These are phyloP conservation scores for Drosophila setosimentum DNA, from an alignment of 2,888 invertebrate genomes.

Conservation along the genomic window DNA sequence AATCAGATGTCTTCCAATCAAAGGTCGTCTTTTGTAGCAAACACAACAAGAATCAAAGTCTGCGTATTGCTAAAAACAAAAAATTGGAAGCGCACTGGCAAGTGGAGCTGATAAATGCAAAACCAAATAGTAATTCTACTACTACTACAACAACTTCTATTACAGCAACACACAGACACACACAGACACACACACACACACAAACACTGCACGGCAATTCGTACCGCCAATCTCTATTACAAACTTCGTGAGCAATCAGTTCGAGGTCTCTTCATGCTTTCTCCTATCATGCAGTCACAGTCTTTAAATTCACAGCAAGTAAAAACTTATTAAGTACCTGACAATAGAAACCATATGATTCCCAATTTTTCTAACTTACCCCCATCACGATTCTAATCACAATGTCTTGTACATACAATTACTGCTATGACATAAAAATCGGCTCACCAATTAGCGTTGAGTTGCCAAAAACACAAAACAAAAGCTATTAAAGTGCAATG, in stretches of 20 bases:
- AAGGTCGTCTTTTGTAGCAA: slow-evolving; percentile 84
- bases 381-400: slow-evolving; percentile 6
- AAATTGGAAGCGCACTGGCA: slow-evolving; percentile 70
- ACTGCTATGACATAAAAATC: slow-evolving; percentile 1
- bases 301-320: slow-evolving; percentile 15
- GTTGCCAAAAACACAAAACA: slow-evolving; percentile 42
- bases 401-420: slow-evolving; percentile 62
- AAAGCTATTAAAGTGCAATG: slow-evolving; percentile 45
- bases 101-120: slow-evolving; percentile 49
- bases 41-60: slow-evolving; percentile 81
- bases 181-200: slow-evolving; percentile 3
- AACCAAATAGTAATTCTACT: slow-evolving; percentile 36
- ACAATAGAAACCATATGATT: slow-evolving; percentile 68
- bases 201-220: slow-evolving; percentile 50
- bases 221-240: slow-evolving; percentile 28
- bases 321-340: slow-evolving; percentile 76
- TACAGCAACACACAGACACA: slow-evolving; percentile 10
- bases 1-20: slow-evolving; percentile 86
- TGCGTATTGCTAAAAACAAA: slow-evolving; percentile 73
- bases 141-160: slow-evolving; percentile 20
- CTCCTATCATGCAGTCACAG: slow-evolving; percentile 7
- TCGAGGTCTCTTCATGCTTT: slow-evolving; percentile 12
- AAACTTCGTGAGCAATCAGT: slow-evolving; percentile 46
- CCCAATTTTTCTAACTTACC: slow-evolving; percentile 17
- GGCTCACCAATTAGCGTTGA: slow-evolving; percentile 37